Evolutionary conservation across 1,140 invertebrate genomes (phyloP), one percentile per base, ranked within the genome.

Genomic region (Epicauta chinensis): DNA sequence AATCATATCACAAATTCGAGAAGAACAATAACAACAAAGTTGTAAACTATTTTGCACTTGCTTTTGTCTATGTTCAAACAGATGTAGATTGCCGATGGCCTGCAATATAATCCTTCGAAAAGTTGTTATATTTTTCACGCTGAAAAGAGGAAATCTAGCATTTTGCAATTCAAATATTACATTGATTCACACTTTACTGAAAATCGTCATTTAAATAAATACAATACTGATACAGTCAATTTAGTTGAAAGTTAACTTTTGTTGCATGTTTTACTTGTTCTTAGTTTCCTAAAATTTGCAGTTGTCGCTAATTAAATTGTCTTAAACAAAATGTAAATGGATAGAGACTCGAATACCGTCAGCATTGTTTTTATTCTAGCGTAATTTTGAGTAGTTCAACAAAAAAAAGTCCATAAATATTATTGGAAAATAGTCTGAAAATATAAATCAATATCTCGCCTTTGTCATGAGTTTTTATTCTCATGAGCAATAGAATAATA

Each of bases 401-500:
- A 48, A 55, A 45, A 55, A 51, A 55, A 55, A 17, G 53, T 23
- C 53, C 14, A 55, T 55, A 55, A 55, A 55, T 55, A 55, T 46
- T 35, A 37, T 42, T 45, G 36, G 41, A 30, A 53, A 23, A 39
- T 49, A 47, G 29, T 41, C 55, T 43, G 39, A 30, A 16, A 43
- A 43, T 51, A 58, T 58, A 58, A 58, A 58, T 58, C 56, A 58
- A 58, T 58, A 58, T 40, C 46, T 48, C 52, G 52, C 52, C 52
- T 54, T 54, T 48, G 52, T 53, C 45, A 38, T 30, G 40, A 48
- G 45, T 41, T 49, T 51, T 47, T 23, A 37, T 48, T 54, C 52
- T 40, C 32, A 38, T 38, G 48, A 40, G 48, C 41, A 51, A 51
- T 51, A 40, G 39, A 51, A 51, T 51, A 51, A 51, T 51, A 51